phyloP scores from a whole-genome alignment of 2,113 vertebrate species.

The Asarcornis scutulata region DNA sequence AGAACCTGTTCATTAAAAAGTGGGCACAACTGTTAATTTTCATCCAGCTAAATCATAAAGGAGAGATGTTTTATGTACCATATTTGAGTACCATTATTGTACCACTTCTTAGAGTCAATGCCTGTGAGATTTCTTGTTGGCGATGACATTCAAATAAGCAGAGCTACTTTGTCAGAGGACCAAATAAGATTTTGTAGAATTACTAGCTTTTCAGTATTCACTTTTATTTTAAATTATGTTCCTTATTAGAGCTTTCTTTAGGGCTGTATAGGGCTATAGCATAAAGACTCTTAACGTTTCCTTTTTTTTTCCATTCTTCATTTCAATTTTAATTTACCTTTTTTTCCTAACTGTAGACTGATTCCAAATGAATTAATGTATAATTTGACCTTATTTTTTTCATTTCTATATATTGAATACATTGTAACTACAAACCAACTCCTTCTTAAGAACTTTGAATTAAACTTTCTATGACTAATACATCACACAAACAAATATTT shows the following conservation, averaged over 20 bases:
- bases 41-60: neutral
- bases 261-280: neutral
- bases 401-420: neutral
- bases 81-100: neutral
- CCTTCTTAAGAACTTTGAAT: neutral
- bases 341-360: neutral
- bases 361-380: neutral
- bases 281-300: neutral
- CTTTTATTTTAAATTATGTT: neutral
- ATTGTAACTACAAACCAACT: neutral
- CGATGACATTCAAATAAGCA: neutral
- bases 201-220: neutral
- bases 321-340: neutral
- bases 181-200: neutral
- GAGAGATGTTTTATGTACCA: neutral
- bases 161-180: neutral
- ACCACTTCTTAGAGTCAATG: neutral
- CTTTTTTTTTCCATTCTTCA: neutral
- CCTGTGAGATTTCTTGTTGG: neutral
- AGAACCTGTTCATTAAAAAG: neutral
- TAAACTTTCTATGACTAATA: neutral
- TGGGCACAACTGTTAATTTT: neutral
- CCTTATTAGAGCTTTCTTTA: neutral
- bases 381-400: neutral
- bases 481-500: neutral